Evolutionary conservation across 2,797 vertebrate genomes (phyloP).

Genomic region (Falco naumanni): DNA sequence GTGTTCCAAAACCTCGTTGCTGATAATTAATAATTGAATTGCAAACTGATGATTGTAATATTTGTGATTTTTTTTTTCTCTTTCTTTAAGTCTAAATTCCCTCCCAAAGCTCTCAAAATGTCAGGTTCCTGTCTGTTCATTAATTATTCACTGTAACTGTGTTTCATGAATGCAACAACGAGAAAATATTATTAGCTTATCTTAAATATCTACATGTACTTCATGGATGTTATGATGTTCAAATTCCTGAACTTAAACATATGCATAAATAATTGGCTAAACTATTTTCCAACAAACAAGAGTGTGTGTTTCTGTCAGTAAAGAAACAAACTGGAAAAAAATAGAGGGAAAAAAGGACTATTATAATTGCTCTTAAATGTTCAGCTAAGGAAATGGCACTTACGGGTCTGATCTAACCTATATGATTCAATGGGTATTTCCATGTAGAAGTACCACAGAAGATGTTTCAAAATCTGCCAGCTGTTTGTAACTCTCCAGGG

Average conservation of each 20-base stretch:
- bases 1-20: rapidly evolving
- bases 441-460: neutral
- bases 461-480: neutral
- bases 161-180: neutral
- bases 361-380: neutral
- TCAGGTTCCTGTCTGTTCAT: neutral
- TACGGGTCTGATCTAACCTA: neutral
- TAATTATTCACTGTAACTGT: neutral
- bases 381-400: neutral
- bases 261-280: neutral
- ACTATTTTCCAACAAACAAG: neutral
- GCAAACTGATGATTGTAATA: neutral
- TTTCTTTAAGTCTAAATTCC: neutral
- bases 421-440: neutral
- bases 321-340: neutral
- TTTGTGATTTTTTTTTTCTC: neutral
- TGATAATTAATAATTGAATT: neutral
- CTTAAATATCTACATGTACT: neutral
- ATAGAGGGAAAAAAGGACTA: neutral
- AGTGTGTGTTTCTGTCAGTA: neutral
- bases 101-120: neutral
- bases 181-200: neutral
- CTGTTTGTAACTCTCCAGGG: neutral
- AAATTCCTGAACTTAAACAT: neutral
- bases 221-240: neutral